Percentiles rank a stretch among this genome's conserved stretches.
These are phyloP conservation scores for Anguilla rostrata DNA, from an alignment of 2,113 vertebrate species.

Conservation along the genomic window DNA sequence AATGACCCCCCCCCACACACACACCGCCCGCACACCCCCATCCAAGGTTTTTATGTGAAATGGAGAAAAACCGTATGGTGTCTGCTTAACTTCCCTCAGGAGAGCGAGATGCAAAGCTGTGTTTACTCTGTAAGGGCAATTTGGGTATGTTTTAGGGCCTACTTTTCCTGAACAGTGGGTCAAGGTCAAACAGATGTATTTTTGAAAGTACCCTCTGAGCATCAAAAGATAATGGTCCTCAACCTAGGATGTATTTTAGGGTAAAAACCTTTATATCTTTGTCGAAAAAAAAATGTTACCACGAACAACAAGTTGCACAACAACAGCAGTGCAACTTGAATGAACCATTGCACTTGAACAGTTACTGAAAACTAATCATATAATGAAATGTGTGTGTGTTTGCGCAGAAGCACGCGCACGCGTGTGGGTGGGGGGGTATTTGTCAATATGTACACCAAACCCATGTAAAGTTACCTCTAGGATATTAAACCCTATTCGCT, in stretches of 20 bases:
- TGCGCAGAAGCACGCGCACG: too few species aligned
- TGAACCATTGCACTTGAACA: too few species aligned
- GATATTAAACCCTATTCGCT: too few species aligned
- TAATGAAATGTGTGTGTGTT: too few species aligned
- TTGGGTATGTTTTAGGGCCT: not conserved
- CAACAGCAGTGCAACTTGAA: too few species aligned
- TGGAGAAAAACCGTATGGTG: not conserved
- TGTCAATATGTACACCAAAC: too few species aligned
- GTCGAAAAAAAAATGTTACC: not conserved
- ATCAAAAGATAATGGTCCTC: not conserved
- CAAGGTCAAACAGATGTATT: not conserved
- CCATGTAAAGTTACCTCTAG: too few species aligned
- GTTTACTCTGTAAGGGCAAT: not conserved
- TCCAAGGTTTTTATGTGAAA: not conserved
- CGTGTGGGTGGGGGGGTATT: too few species aligned
- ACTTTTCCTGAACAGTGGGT: not conserved
- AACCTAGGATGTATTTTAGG: not conserved
- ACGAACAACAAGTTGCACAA: not conserved
- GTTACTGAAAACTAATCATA: too few species aligned
- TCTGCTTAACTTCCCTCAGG: not conserved
- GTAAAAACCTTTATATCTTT: not conserved
- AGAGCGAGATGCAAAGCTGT: not conserved
- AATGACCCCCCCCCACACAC: not conserved
- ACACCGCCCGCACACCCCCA: not conserved
- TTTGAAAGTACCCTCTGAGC: not conserved